Percentiles rank a stretch among this genome's conserved stretches.
Conservation (phyloP, 2,797 vertebrate genomes). For the Argya squamiceps region DNA sequence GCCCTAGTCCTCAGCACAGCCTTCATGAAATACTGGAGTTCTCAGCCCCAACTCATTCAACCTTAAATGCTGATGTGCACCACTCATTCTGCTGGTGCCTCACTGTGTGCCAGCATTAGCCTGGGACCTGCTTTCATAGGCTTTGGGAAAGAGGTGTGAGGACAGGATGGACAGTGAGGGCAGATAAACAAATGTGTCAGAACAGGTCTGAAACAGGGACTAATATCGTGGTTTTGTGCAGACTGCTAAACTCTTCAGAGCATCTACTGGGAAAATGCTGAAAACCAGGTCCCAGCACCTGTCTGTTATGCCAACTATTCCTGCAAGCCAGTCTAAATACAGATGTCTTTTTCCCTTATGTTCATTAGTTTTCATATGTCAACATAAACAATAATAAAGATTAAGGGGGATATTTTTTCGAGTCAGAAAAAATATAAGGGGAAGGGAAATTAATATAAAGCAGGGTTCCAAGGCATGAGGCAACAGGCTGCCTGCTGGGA, state of each 20-base stretch:
- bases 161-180: not conserved
- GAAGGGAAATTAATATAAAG: not conserved
- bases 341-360: not conserved
- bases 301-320: not conserved
- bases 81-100: not conserved
- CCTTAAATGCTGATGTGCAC: fast-evolving
- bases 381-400: not conserved
- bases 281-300: not conserved
- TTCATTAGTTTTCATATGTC: not conserved
- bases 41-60: not conserved
- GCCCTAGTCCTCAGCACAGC: not conserved
- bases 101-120: fast-evolving
- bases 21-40: not conserved
- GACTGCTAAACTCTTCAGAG: not conserved
- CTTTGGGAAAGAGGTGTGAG: not conserved
- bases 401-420: not conserved
- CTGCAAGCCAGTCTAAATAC: not conserved
- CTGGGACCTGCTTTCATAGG: not conserved
- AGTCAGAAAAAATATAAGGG: not conserved
- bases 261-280: not conserved
- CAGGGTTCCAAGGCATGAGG: not conserved
- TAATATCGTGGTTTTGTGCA: not conserved
- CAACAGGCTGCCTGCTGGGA: not conserved
- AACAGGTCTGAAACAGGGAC: not conserved
- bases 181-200: not conserved